A percentile compares a stretch with the other conserved stretches of the same genome.
These are phyloP conservation scores for Pogonus chalceus DNA, from an alignment of 1,140 invertebrate species.

Conservation along the genomic window DNA sequence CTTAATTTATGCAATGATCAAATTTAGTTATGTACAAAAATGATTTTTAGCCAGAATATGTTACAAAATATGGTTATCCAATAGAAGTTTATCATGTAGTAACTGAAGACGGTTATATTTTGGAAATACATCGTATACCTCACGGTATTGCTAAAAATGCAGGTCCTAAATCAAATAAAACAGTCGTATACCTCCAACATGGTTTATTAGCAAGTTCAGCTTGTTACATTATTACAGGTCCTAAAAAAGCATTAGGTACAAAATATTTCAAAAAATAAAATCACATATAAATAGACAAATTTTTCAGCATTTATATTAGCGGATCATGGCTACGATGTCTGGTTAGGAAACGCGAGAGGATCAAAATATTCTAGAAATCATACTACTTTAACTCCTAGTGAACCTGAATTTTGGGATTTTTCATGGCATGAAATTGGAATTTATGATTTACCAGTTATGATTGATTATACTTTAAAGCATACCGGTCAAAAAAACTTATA, in stretches of 20 bases:
- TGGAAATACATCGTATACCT: constrained; percentile 57
- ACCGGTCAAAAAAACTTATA: constrained; percentile 40
- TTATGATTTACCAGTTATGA: constrained; percentile 50
- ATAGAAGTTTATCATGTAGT: constrained; percentile 54
- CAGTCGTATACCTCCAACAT: constrained; percentile 52
- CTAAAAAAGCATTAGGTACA: constrained; percentile 49
- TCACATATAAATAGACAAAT: too few species aligned
- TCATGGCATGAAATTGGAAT: constrained; percentile 55
- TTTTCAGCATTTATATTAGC: constrained; percentile 36
- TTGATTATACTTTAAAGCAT: constrained; percentile 44
- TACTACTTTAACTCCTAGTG: constrained; percentile 42
- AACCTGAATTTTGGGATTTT: constrained; percentile 49
- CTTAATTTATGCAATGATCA: too few species aligned
- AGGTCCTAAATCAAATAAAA: constrained; percentile 9
- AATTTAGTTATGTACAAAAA: too few species aligned
- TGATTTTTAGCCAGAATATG: constrained; percentile 45
- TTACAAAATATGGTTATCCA: constrained; percentile 46
- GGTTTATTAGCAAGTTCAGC: constrained; percentile 56
- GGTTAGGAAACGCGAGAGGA: constrained; percentile 53
- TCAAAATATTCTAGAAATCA: constrained; percentile 55
- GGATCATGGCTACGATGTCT: constrained; percentile 53
- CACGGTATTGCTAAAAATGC: constrained; percentile 19
- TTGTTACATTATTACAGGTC: constrained; percentile 53
- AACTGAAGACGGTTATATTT: constrained; percentile 60
- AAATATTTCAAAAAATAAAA: too few species aligned